These are phyloP conservation scores for Atherinomorus stipes DNA, from an alignment of 2,113 vertebrate genomes.

Conservation along the genomic window DNA sequence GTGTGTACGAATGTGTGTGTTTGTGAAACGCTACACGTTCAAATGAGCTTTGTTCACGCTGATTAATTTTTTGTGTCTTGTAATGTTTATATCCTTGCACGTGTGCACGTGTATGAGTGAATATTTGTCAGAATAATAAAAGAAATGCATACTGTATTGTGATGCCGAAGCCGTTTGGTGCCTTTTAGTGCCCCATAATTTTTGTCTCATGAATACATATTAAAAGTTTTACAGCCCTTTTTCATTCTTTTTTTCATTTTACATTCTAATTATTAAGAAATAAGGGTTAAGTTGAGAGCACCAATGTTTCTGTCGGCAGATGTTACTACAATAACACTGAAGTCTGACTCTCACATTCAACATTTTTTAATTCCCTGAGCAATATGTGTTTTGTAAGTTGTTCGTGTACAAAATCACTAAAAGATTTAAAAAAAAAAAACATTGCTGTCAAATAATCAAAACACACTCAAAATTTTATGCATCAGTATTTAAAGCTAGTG, in stretches of 20 bases:
- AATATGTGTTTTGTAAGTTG: neutral
- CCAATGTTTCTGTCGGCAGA: neutral
- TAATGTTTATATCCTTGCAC: constrained; percentile 46
- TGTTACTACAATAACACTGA: neutral
- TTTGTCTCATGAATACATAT: constrained; percentile 77
- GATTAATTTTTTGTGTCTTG: constrained; percentile 66
- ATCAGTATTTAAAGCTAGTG: constrained; percentile 17
- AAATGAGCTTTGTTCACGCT: constrained; percentile 74
- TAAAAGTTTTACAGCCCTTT: constrained; percentile 67
- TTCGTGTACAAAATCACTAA: neutral
- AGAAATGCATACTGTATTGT: constrained; percentile 53
- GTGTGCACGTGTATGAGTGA: constrained; percentile 23
- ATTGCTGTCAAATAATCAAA: neutral
- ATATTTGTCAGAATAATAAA: constrained; percentile 61
- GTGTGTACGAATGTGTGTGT: constrained; percentile 14
- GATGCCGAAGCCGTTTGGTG: constrained; percentile 62
- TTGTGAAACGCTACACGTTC: constrained; percentile 34
- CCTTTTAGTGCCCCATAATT: constrained; percentile 47
- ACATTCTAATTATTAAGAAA: constrained; percentile 53
- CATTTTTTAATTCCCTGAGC: neutral
- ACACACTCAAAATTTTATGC: neutral
- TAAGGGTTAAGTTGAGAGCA: constrained; percentile 18
- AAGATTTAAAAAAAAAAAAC: neutral
- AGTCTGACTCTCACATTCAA: too few relatives aligned
- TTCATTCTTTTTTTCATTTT: constrained; percentile 49